Percentiles rank a stretch among this genome's conserved stretches.
These are phyloP conservation scores for Ellobium chinense DNA, from an alignment of 2,888 invertebrate genomes.

Conservation along the genomic window DNA sequence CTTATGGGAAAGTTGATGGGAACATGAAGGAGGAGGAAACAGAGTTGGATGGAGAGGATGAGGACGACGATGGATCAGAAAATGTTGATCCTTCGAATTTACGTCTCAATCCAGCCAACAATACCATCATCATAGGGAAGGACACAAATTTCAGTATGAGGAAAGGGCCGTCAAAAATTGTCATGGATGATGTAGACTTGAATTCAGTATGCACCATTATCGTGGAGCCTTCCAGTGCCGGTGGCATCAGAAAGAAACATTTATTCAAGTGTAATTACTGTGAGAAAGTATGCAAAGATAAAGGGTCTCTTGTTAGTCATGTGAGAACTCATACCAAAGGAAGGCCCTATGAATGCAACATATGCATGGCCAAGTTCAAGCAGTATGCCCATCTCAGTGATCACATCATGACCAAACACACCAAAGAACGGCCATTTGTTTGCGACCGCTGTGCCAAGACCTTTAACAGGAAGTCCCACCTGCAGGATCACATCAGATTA, in stretches of 20 bases:
- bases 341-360: constrained; percentile 39
- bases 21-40: constrained; percentile 3
- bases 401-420: constrained; percentile 38
- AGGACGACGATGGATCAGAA: not conserved
- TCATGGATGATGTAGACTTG: constrained; percentile 42
- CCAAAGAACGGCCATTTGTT: constrained; percentile 41
- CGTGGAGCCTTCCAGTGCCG: constrained; percentile 38
- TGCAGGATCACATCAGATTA: constrained; percentile 40
- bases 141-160: constrained; percentile 30
- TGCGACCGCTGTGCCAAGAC: constrained; percentile 43
- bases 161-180: constrained; percentile 39
- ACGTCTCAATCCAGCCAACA: not conserved
- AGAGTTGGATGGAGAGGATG: constrained; percentile 7
- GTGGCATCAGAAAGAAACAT: constrained; percentile 39
- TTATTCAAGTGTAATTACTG: constrained; percentile 41
- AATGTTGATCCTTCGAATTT: not conserved
- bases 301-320: constrained; percentile 38
- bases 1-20: not conserved
- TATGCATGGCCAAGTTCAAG: constrained; percentile 35
- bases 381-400: constrained; percentile 46
- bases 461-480: constrained; percentile 40
- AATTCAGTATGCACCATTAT: constrained; percentile 34
- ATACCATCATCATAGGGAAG: constrained; percentile 23
- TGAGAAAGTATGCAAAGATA: constrained; percentile 40
- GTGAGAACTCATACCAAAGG: constrained; percentile 40